Evolutionary conservation across 2,797 vertebrate genomes (phyloP).

Genomic region (Acanthurus leucopareius): DNA sequence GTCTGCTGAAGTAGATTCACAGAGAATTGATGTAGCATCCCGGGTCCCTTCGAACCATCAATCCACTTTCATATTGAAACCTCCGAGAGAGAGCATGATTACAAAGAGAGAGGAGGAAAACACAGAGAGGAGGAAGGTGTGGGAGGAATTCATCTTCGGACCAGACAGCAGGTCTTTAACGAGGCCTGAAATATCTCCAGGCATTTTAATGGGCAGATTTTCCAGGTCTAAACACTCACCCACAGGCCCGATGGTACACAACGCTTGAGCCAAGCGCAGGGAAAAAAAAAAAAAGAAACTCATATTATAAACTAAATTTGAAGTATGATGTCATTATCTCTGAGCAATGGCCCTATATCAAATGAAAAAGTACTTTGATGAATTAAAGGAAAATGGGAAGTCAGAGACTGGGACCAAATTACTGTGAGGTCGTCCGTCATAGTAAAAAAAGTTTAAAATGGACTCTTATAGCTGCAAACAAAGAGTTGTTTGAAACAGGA

Average conservation of each 20-base stretch:
- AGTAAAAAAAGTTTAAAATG: constrained; percentile 10
- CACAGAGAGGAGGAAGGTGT: constrained; percentile 27
- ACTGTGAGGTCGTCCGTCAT: neutral
- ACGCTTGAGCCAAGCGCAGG: constrained; percentile 39
- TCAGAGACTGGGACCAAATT: constrained; percentile 19
- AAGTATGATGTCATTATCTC: constrained; percentile 40
- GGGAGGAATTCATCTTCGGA: constrained; percentile 63
- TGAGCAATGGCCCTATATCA: constrained; percentile 25
- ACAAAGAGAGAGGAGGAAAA: constrained; percentile 38
- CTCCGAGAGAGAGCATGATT: constrained; percentile 24
- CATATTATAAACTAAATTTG: constrained; percentile 21
- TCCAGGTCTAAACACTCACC: constrained; percentile 58
- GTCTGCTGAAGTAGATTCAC: neutral
- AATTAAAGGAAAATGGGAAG: constrained; percentile 36
- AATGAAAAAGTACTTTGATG: constrained; percentile 32
- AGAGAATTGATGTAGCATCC: constrained; percentile 19
- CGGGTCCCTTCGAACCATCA: constrained; percentile 22
- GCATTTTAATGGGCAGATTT: constrained; percentile 60
- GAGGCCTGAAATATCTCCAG: constrained; percentile 55
- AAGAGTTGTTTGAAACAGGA: constrained; percentile 11
- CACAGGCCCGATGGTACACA: constrained; percentile 37
- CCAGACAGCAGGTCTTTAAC: constrained; percentile 66
- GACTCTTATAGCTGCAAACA: too few relatives aligned
- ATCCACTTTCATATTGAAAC: constrained; percentile 22
- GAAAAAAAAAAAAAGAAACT: neutral